Conservation (phyloP, 37 sponge, comb jelly and placozoan species). For the Diacarnus erythraeanus region DNA sequence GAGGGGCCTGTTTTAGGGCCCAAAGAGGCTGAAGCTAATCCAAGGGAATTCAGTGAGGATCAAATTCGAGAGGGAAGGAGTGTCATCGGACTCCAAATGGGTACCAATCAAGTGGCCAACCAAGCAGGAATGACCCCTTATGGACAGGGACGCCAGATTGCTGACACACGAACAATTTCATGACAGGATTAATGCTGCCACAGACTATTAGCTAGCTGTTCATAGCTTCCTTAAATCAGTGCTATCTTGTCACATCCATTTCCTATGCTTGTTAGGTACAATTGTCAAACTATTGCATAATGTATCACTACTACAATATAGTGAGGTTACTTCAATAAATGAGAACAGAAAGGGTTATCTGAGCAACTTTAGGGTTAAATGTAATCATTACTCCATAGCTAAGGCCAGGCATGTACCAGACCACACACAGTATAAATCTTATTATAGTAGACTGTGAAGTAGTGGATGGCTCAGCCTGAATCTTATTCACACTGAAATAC, state of each 20-base stretch:
- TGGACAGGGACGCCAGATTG: slow-evolving; percentile 51
- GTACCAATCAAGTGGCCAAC: slow-evolving; percentile 59
- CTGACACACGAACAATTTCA: slow-evolving; percentile 10
- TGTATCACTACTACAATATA: too few relatives aligned
- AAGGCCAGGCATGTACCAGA: too few relatives aligned
- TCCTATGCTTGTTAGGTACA: too few relatives aligned
- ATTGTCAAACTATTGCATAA: too few relatives aligned
- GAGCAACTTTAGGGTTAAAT: too few relatives aligned
- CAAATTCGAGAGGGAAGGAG: slow-evolving; percentile 38
- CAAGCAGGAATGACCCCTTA: slow-evolving; percentile 67
- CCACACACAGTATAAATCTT: neutral
- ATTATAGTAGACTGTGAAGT: neutral
- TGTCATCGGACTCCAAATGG: slow-evolving; percentile 66
- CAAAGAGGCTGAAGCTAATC: slow-evolving; percentile 60
- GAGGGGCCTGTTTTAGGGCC: slow-evolving; percentile 56
- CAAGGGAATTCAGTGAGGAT: slow-evolving; percentile 45
- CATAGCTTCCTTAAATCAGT: too few relatives aligned
- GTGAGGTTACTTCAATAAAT: too few relatives aligned
- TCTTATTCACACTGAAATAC: too few relatives aligned
- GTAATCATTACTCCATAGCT: too few relatives aligned
- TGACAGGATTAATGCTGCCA: neutral
- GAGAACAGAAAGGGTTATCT: too few relatives aligned
- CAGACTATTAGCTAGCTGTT: neutral
- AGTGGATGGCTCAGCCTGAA: too few relatives aligned
- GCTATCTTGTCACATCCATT: too few relatives aligned